Evolutionary conservation across 2,797 vertebrate species (phyloP), one percentile per base, ranked within the genome.

Genomic region (Epinephelus awoara): DNA sequence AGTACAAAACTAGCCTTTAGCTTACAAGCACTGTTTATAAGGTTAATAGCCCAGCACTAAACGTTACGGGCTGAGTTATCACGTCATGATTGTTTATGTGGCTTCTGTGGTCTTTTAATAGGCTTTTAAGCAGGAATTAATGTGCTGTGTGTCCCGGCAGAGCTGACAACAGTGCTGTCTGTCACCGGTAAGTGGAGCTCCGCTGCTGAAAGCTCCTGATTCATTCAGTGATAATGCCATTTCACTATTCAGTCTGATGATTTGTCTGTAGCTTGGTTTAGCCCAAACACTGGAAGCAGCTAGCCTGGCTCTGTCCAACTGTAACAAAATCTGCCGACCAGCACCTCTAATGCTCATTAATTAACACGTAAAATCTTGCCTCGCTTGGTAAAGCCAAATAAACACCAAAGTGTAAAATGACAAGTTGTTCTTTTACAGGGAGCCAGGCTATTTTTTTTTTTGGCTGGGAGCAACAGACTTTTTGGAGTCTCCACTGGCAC

Each of bases 101-200:
- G 23, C 25, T 40, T 58, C 19, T 57, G 44, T 56, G 14, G 34
- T 51, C 23, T 51, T 50, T 61, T 46, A 42, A 67, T 27, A 67
- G 40, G 54, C 54, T 50, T 58, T 75, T 27, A 76, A 19, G 18
- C 10, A 51, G 46, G 18, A 51, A 29, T 51, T 11, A 23, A 58
- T 12, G 29, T 25, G 9, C 18, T 29, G 6, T 15, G 46, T 61
- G 21, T 42, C 29, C 34, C 2, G 0, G 27, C n/a, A 50, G 27
- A 66, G n/a, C 0, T 47, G 47, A 51, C 19, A 54, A 56, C 11
- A 2, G 15, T 10, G 21, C 40, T 23, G 52, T 56, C 52, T 57
- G 51, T 65, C 71, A 64, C 59, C 67, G 38, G n/a, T 47, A 34
- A 40, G 56, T 50, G 19, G 9, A 13, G n/a, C n/a, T 50, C 44